These are phyloP conservation scores for Excalfactoria chinensis DNA, from an alignment of 2,113 vertebrate genomes.

Conservation along the genomic window DNA sequence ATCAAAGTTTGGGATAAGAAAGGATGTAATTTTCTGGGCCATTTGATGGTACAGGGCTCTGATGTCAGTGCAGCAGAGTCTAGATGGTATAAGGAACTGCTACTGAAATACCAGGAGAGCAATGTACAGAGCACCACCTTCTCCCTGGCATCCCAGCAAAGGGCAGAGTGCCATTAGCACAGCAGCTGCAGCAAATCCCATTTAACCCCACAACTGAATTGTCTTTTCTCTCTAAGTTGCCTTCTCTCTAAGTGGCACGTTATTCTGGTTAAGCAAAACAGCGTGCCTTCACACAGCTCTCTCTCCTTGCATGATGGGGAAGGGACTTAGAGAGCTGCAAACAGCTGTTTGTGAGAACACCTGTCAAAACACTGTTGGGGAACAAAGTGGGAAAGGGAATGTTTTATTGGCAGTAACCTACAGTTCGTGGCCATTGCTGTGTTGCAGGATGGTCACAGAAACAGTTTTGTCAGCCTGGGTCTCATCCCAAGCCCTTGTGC, in stretches of 20 bases:
- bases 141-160: neutral
- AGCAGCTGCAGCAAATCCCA: neutral
- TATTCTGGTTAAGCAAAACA: neutral
- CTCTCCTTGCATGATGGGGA: neutral
- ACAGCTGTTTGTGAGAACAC: neutral
- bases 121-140: neutral
- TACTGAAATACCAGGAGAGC: accelerated
- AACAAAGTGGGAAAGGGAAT: neutral
- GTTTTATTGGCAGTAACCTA: neutral
- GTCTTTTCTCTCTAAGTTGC: neutral
- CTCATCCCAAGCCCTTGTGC: neutral
- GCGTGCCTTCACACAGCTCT: neutral
- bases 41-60: neutral
- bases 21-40: neutral
- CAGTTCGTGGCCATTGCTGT: neutral
- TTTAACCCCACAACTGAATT: neutral
- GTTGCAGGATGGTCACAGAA: neutral
- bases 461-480: neutral
- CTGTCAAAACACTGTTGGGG: neutral
- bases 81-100: neutral
- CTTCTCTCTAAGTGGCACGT: accelerated
- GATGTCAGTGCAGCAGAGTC: neutral
- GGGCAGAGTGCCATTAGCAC: accelerated
- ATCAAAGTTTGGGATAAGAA: neutral
- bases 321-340: neutral